A percentile compares a stretch with the other conserved stretches of the same genome.
These are phyloP conservation scores for Punctoribates punctum DNA, from an alignment of 2,888 invertebrate genomes.

Conservation along the genomic window DNA sequence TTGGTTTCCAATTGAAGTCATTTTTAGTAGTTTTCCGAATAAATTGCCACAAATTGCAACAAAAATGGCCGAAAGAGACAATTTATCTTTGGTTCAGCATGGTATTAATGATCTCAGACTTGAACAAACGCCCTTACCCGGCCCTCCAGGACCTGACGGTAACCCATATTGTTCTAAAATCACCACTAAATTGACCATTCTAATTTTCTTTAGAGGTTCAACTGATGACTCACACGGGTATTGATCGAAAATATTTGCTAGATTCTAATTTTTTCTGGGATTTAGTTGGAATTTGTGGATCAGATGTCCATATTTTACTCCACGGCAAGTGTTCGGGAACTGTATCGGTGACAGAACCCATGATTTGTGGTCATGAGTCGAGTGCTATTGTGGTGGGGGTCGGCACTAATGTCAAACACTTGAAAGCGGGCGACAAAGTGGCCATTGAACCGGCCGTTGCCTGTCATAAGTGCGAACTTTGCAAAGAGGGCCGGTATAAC, in stretches of 20 bases:
- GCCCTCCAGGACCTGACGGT: conserved; percentile 31
- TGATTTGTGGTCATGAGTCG: conserved; percentile 94
- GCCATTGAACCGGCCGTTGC: conserved; percentile 43
- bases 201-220: conserved; percentile 6
- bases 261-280: not conserved
- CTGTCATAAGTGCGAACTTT: conserved; percentile 40
- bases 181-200: not conserved
- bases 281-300: conserved; percentile 77
- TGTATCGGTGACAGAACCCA: conserved; percentile 70
- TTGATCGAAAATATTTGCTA: not conserved
- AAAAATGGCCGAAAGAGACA: conserved; percentile 15
- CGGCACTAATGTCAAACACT: conserved; percentile 61
- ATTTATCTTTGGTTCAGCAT: conserved; percentile 27
- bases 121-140: conserved; percentile 25
- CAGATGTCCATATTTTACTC: conserved; percentile 86
- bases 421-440: conserved; percentile 42
- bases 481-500: conserved; percentile 42
- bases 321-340: conserved; percentile 81
- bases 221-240: conserved; percentile 12
- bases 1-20: too few species aligned
- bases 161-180: not conserved
- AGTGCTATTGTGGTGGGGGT: conserved; percentile 62
- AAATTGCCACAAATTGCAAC: too few species aligned
- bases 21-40: too few species aligned
- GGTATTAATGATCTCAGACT: conserved; percentile 30